These are phyloP conservation scores for Glaucopsyche alexis DNA, from an alignment of 2,888 invertebrate genomes.

Conservation along the genomic window DNA sequence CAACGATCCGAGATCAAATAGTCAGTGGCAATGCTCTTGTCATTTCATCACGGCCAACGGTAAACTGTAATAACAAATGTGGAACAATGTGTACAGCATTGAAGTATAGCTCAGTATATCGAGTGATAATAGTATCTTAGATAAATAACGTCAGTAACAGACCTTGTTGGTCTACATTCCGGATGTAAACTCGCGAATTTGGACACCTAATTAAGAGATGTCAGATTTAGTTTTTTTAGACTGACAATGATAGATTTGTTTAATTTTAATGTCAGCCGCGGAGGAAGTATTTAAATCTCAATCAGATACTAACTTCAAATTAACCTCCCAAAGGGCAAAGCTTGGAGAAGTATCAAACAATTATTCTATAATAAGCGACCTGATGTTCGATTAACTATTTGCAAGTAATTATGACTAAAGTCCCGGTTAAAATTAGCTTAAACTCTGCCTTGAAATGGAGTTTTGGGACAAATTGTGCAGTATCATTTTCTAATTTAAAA, in stretches of 20 bases:
- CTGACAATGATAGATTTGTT: slow-evolving; percentile 3
- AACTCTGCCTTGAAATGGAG: slow-evolving; percentile 15
- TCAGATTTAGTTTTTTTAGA: neutral
- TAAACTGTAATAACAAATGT: slow-evolving; percentile 18
- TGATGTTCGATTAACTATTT: neutral
- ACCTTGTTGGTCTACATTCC: slow-evolving; percentile 5
- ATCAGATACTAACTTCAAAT: neutral
- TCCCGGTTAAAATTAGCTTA: neutral
- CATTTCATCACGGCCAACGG: neutral
- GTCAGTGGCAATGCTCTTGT: slow-evolving; percentile 24
- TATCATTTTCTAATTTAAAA: slow-evolving; percentile 13
- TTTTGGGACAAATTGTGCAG: slow-evolving; percentile 1
- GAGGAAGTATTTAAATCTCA: slow-evolving; percentile 9
- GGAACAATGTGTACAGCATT: slow-evolving; percentile 10
- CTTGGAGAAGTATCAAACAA: too few species aligned
- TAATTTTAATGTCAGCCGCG: neutral
- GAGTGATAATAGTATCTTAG: neutral
- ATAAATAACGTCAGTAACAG: neutral
- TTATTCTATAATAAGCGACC: neutral
- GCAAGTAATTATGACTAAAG: neutral
- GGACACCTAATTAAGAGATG: slow-evolving; percentile 7
- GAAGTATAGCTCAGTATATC: neutral
- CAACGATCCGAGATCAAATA: slow-evolving; percentile 15
- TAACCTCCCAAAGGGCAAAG: too few species aligned
- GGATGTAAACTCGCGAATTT: slow-evolving; percentile 4